A percentile compares a stretch with the other conserved stretches of the same genome.
phyloP scores from a whole-genome alignment of 2,888 invertebrate species.

The Dilophus febrilis region DNA sequence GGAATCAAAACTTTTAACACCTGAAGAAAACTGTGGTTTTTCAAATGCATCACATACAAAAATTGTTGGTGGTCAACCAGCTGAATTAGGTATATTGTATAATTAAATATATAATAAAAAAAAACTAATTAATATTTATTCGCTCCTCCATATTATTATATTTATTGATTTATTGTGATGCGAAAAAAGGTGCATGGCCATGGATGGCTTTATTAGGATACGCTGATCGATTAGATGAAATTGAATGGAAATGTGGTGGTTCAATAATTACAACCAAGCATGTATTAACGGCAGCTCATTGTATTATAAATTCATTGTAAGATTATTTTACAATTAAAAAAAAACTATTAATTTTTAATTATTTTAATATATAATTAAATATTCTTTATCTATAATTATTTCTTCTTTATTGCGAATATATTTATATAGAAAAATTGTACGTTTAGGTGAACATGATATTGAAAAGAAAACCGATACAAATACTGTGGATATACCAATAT shows the following conservation, averaged over 20 bases:
- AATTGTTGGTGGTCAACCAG: constrained; percentile 56
- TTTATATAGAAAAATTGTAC: constrained; percentile 40
- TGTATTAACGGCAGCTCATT: constrained; percentile 44
- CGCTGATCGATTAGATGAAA: constrained; percentile 27
- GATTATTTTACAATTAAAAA: too few relatives aligned
- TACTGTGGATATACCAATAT: constrained; percentile 41
- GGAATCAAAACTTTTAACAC: constrained; percentile 18
- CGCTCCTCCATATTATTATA: constrained; percentile 1
- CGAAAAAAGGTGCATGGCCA: constrained; percentile 50
- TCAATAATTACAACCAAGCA: constrained; percentile 47
- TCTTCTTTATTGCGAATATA: constrained; percentile 1
- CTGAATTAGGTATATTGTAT: constrained; percentile 41
- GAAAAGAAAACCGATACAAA: constrained; percentile 38
- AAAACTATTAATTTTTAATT: too few relatives aligned
- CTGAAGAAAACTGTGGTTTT: constrained; percentile 42
- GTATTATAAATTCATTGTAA: constrained; percentile 21
- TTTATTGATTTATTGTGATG: background rate
- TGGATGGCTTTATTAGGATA: constrained; percentile 66
- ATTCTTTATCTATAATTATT: too few relatives aligned
- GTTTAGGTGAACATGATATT: constrained; percentile 65
- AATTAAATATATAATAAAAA: too few relatives aligned
- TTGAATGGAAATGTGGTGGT: constrained; percentile 33
- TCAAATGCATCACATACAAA: constrained; percentile 37
- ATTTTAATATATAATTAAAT: too few relatives aligned
- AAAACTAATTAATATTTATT: constrained; percentile 5